Evolutionary conservation across 2,888 invertebrate genomes (phyloP).

Genomic region (Phorcus lineatus): DNA sequence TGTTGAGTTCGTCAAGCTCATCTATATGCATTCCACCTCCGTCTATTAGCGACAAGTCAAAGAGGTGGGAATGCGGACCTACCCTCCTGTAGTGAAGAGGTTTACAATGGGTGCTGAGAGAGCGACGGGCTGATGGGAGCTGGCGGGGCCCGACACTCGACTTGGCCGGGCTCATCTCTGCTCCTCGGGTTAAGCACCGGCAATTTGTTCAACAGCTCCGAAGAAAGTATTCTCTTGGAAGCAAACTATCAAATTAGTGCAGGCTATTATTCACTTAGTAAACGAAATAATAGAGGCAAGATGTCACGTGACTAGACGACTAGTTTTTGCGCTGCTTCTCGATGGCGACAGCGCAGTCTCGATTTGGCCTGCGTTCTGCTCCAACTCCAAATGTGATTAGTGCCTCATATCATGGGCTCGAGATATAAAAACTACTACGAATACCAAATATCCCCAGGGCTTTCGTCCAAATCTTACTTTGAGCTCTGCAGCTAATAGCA

Average conservation of each 20-base stretch:
- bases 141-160: background rate
- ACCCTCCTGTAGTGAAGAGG: background rate
- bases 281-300: constrained; percentile 20
- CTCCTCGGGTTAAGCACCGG: constrained; percentile 20
- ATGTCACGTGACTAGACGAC: constrained; percentile 3
- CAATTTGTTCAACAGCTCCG: constrained; percentile 10
- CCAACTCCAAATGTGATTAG: background rate
- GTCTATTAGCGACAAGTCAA: too few species aligned
- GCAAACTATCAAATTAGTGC: constrained; percentile 20
- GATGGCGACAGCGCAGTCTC: background rate
- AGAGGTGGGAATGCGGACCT: too few species aligned
- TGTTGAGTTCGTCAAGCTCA: too few species aligned
- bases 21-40: too few species aligned
- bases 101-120: background rate
- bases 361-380: too few species aligned
- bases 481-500: background rate
- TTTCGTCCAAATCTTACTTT: constrained; percentile 10
- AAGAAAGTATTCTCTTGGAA: constrained; percentile 18
- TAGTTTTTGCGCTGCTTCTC: constrained; percentile 5
- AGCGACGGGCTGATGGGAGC: constrained; percentile 2
- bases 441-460: background rate
- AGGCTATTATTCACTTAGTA: constrained; percentile 22
- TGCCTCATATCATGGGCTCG: background rate
- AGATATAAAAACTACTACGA: background rate
- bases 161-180: background rate